A percentile compares a stretch with the other conserved stretches of the same genome.
These are phyloP conservation scores for Meloidogyne chitwoodi DNA, from an alignment of 1,140 invertebrate species.

Conservation along the genomic window DNA sequence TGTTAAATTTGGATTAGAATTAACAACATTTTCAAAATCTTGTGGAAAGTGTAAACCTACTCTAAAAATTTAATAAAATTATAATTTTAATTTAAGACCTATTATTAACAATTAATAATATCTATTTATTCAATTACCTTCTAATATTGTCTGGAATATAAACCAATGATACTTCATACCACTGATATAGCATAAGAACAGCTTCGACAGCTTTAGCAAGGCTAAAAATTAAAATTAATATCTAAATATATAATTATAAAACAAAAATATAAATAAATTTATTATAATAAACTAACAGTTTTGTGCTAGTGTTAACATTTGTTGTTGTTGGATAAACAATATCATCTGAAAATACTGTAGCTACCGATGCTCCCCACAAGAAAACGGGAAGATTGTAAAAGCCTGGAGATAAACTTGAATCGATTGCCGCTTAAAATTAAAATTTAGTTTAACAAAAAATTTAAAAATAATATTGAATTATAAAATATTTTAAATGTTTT, in stretches of 20 bases:
- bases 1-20: slow-evolving; percentile 11
- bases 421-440: slow-evolving; percentile 11
- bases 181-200: slow-evolving; percentile 27
- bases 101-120: no score
- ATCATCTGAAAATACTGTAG: slow-evolving; percentile 22
- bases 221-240: slow-evolving; percentile 20
- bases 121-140: no score
- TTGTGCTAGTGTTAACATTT: slow-evolving; percentile 25
- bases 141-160: slow-evolving; percentile 22
- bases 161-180: slow-evolving; percentile 37
- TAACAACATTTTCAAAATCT: slow-evolving; percentile 18
- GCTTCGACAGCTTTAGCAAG: slow-evolving; percentile 24
- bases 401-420: slow-evolving; percentile 9
- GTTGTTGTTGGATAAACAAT: slow-evolving; percentile 30
- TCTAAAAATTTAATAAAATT: slow-evolving; percentile 5
- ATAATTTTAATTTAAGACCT: not conserved
- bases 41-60: slow-evolving; percentile 35
- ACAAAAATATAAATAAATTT: not conserved
- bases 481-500: no score
- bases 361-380: slow-evolving; percentile 32
- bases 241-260: not conserved
- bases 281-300: slow-evolving; percentile 22
- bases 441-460: not conserved
- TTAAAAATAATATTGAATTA: not conserved
- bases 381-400: slow-evolving; percentile 41